Evolutionary conservation across 2,797 vertebrate species (phyloP).

Genomic region (Leptodactylus fallax): DNA sequence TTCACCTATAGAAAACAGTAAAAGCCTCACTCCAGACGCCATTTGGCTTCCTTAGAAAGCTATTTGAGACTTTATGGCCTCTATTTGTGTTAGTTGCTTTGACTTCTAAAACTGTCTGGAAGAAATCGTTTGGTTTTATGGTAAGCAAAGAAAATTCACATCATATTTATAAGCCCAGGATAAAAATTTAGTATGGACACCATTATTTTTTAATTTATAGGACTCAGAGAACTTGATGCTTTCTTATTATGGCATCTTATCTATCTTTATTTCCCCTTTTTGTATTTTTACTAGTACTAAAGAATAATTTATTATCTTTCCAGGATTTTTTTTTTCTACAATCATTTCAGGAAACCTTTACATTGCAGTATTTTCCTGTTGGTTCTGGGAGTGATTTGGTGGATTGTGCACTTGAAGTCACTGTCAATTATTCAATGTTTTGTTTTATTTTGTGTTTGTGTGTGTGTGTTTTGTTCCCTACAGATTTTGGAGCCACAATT

Average conservation of each 20-base stretch:
- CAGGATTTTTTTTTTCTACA: conserved; percentile 4
- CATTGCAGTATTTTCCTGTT: not conserved
- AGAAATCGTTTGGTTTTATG: conserved; percentile 79
- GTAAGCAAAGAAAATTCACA: conserved; percentile 78
- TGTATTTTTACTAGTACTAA: conserved; percentile 10
- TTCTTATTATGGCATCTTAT: conserved; percentile 47
- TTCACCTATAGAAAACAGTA: conserved; percentile 63
- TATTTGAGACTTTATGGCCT: conserved; percentile 77
- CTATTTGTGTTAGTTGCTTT: conserved; percentile 82
- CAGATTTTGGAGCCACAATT: conserved; percentile 3
- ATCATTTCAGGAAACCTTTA: not conserved
- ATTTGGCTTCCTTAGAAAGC: conserved; percentile 72
- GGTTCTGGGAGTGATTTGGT: not conserved
- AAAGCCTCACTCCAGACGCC: conserved; percentile 59
- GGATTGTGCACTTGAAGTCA: not conserved
- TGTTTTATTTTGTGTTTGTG: not conserved
- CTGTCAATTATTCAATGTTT: not conserved
- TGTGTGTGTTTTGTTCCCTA: not conserved
- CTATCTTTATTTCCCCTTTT: conserved; percentile 32
- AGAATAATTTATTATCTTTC: conserved; percentile 29
- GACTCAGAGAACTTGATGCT: conserved; percentile 76
- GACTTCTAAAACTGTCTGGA: conserved; percentile 78
- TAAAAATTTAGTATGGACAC: conserved; percentile 80
- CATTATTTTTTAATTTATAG: conserved; percentile 80
- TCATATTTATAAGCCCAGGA: conserved; percentile 79